Percentiles rank a stretch among this genome's conserved stretches.
phyloP scores from a whole-genome alignment of 2,113 vertebrate genomes.

The Bettongia penicillata region DNA sequence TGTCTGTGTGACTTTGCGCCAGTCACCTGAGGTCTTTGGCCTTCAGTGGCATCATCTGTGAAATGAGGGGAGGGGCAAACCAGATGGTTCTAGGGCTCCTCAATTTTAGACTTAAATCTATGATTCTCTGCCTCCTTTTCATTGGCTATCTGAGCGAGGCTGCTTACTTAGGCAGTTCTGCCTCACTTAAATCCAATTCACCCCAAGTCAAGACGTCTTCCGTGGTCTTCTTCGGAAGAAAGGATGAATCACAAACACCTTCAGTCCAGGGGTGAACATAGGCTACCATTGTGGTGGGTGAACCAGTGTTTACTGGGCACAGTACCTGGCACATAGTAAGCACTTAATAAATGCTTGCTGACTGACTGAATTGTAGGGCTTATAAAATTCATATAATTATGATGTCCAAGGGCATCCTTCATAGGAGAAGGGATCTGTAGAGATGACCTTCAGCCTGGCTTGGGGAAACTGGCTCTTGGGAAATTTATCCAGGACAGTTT shows the following conservation, averaged over 20 bases:
- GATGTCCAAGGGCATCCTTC: background rate
- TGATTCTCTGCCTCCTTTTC: background rate
- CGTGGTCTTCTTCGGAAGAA: no score
- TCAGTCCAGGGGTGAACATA: background rate
- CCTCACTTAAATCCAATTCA: no score
- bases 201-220: no score
- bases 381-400: background rate
- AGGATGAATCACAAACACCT: background rate
- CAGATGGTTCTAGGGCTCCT: background rate
- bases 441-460: background rate
- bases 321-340: background rate
- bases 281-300: background rate
- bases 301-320: background rate
- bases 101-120: background rate
- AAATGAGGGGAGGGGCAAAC: background rate
- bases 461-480: background rate
- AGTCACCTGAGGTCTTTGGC: background rate
- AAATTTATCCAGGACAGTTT: background rate
- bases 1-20: background rate
- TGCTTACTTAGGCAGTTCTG: no score
- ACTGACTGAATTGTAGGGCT: background rate
- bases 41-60: background rate
- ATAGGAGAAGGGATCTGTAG: background rate
- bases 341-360: background rate
- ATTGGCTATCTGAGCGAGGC: background rate